phyloP scores from a whole-genome alignment of 2,113 vertebrate genomes.

The Myotis lucifugus region DNA sequence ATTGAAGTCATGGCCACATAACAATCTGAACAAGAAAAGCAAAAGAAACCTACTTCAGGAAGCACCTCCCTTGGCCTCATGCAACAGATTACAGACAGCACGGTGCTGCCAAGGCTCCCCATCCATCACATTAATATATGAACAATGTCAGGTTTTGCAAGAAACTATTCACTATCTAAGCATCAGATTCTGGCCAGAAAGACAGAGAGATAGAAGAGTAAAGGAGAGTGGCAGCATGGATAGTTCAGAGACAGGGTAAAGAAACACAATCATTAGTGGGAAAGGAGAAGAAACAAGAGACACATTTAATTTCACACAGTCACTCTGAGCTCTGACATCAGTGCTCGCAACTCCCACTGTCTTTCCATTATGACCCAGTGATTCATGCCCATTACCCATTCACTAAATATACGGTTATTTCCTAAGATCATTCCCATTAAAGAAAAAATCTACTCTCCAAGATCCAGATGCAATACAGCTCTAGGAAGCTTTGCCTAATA shows the following conservation, averaged over 20 bases:
- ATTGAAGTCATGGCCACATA: neutral
- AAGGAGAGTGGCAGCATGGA: neutral
- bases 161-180: neutral
- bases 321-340: neutral
- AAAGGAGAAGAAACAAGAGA: neutral
- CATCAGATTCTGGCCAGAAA: neutral
- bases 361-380: neutral
- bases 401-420: neutral
- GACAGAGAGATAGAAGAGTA: neutral
- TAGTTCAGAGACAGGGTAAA: neutral
- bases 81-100: neutral
- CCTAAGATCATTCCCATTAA: neutral
- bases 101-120: neutral
- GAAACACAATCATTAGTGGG: neutral
- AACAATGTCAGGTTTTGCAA: neutral
- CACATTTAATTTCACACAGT: neutral
- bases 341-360: neutral
- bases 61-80: neutral
- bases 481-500: conserved; percentile 31
- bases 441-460: neutral
- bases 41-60: neutral
- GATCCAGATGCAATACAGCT: neutral
- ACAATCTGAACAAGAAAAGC: neutral
- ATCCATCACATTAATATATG: neutral
- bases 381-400: neutral